Conservation (phyloP, 1,140 invertebrate genomes). For the Cylas formicarius region DNA sequence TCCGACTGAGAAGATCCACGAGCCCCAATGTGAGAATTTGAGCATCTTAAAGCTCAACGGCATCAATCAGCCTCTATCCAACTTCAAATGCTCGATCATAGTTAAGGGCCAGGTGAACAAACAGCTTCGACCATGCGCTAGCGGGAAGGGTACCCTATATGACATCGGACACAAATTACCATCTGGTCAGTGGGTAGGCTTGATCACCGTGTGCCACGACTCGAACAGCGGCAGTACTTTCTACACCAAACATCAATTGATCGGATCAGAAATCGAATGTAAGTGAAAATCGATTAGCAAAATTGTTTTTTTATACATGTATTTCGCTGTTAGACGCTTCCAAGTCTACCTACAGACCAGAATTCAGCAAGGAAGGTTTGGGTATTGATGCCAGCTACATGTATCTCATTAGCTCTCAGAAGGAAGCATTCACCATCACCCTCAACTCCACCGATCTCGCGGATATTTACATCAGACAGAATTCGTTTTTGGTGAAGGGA, state of each 20-base stretch:
- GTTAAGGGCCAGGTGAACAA: slow-evolving; percentile 24
- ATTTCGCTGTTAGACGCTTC: slow-evolving; percentile 30
- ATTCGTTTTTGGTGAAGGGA: slow-evolving; percentile 44
- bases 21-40: too few species aligned
- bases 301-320: slow-evolving; percentile 1
- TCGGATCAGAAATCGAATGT: slow-evolving; percentile 33
- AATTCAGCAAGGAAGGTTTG: slow-evolving; percentile 34
- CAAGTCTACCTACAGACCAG: slow-evolving; percentile 28
- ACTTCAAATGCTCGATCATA: too few species aligned
- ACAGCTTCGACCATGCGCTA: slow-evolving; percentile 24
- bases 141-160: slow-evolving; percentile 21
- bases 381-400: slow-evolving; percentile 20
- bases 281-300: slow-evolving; percentile 16
- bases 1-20: too few species aligned
- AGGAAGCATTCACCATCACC: slow-evolving; percentile 34
- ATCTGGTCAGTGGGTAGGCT: slow-evolving; percentile 28
- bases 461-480: slow-evolving; percentile 36
- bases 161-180: slow-evolving; percentile 30
- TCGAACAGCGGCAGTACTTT: slow-evolving; percentile 23
- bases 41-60: too few species aligned
- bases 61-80: too few species aligned
- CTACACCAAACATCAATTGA: slow-evolving; percentile 30
- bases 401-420: slow-evolving; percentile 36
- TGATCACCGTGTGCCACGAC: slow-evolving; percentile 35
- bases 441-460: slow-evolving; percentile 34